phyloP scores from a whole-genome alignment of 2,888 invertebrate species.

The Lycia hirtaria region DNA sequence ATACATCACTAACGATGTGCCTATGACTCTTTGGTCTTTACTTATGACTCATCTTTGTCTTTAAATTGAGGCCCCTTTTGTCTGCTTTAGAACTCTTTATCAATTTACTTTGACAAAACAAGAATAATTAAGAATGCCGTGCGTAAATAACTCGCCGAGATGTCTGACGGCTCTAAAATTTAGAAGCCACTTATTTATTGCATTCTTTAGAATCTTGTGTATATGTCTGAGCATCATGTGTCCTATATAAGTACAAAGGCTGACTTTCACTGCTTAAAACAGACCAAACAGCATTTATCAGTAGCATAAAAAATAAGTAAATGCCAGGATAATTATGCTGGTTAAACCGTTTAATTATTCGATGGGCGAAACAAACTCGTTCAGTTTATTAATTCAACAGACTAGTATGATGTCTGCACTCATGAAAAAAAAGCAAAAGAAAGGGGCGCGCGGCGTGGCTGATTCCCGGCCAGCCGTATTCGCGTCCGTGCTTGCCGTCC shows the following conservation, averaged over 20 bases:
- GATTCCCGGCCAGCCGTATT: conserved; percentile 17
- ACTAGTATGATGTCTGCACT: conserved; percentile 19
- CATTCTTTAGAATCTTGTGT: background rate
- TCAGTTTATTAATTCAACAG: conserved; percentile 24
- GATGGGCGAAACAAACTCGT: conserved; percentile 6
- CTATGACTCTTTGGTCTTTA: background rate
- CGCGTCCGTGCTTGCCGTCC: conserved; percentile 14
- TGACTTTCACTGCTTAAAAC: background rate
- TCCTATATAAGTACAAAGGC: too few relatives aligned
- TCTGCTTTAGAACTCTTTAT: conserved; percentile 12
- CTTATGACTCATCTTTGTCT: conserved; percentile 17
- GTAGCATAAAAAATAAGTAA: background rate
- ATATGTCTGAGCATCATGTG: background rate
- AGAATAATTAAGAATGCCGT: conserved; percentile 11
- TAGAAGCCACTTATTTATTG: conserved; percentile 4
- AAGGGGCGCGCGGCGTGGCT: conserved; percentile 6
- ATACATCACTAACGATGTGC: conserved; percentile 17
- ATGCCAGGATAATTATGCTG: background rate
- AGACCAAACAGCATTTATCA: background rate
- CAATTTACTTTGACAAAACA: conserved; percentile 19
- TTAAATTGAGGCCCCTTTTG: conserved; percentile 25
- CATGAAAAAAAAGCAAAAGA: conserved; percentile 5
- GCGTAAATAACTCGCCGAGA: conserved; percentile 3
- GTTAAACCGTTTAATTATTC: background rate
- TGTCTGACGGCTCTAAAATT: conserved; percentile 3